Conservation (phyloP, 2,797 vertebrate genomes). For the Pseudomugil tenellus region DNA sequence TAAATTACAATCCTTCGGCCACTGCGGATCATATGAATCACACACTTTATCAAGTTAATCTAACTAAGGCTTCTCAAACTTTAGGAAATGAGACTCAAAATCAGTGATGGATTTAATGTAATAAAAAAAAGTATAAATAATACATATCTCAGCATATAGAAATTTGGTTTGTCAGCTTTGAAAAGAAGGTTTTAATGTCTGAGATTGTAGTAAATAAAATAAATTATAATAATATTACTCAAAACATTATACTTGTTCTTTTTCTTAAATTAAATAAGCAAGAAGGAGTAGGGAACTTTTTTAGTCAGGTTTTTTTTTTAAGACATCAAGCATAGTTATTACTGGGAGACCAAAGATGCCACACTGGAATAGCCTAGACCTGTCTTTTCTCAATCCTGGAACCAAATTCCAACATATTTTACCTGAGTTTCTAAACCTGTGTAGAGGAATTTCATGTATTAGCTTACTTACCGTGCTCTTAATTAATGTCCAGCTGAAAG, state of each 20-base stretch:
- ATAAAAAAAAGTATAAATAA: conserved; percentile 28
- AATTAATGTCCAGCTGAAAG: too few relatives aligned
- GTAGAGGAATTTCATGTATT: too few relatives aligned
- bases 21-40: conserved; percentile 19
- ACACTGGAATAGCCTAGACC: conserved; percentile 80
- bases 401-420: too few relatives aligned
- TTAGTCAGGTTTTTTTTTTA: neutral
- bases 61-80: conserved; percentile 32
- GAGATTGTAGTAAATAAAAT: conserved; percentile 28
- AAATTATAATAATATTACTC: conserved; percentile 10
- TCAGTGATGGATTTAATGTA: conserved; percentile 32
- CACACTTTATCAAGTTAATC: conserved; percentile 35
- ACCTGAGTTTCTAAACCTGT: too few relatives aligned
- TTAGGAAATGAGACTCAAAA: conserved; percentile 35
- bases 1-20: conserved; percentile 36
- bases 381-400: too few relatives aligned
- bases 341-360: conserved; percentile 85
- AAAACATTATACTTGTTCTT: conserved; percentile 64
- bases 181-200: conserved; percentile 23
- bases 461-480: too few relatives aligned
- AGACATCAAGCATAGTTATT: conserved; percentile 64
- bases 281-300: neutral
- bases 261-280: neutral
- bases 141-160: conserved; percentile 22
- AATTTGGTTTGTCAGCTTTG: conserved; percentile 32